A percentile compares a stretch with the other conserved stretches of the same genome.
phyloP scores from a whole-genome alignment of 35 echinoderm and acorn worm genomes.

The Ophiothrix spiculata region DNA sequence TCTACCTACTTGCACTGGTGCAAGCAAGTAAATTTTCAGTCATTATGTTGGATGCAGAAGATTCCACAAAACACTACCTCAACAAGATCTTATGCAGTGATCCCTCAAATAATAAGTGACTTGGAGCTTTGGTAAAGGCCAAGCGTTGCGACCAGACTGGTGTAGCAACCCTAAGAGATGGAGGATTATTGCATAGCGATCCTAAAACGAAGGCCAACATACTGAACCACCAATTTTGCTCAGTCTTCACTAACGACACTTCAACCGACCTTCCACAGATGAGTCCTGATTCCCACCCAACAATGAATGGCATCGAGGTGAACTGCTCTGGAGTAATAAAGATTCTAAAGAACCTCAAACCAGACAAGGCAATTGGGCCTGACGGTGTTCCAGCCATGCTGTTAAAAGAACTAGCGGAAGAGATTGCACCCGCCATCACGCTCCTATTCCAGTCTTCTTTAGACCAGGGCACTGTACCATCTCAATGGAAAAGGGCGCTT shows the following conservation, averaged over 20 bases:
- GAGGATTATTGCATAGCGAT: not conserved
- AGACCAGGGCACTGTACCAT: not conserved
- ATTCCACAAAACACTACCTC: no score
- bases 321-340: constrained; percentile 14
- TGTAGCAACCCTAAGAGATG: no score
- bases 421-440: constrained; percentile 17
- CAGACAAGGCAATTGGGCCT: constrained; percentile 11
- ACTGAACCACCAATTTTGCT: constrained; percentile 3
- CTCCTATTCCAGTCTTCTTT: constrained; percentile 16
- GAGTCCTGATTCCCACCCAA: not conserved
- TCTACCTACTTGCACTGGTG: no score
- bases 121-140: not conserved
- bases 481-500: constrained; percentile 27
- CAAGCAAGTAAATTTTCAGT: no score
- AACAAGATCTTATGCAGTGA: constrained; percentile 26
- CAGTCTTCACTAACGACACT: not conserved
- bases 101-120: not conserved
- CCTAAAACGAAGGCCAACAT: not conserved
- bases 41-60: no score
- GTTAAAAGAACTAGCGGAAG: not conserved
- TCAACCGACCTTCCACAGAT: not conserved
- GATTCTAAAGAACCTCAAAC: not conserved
- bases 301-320: not conserved
- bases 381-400: constrained; percentile 11
- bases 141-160: constrained; percentile 19